Evolutionary conservation across 2,113 vertebrate genomes (phyloP), one percentile per base, ranked within the genome.

Genomic region (Agelaius phoeniceus): DNA sequence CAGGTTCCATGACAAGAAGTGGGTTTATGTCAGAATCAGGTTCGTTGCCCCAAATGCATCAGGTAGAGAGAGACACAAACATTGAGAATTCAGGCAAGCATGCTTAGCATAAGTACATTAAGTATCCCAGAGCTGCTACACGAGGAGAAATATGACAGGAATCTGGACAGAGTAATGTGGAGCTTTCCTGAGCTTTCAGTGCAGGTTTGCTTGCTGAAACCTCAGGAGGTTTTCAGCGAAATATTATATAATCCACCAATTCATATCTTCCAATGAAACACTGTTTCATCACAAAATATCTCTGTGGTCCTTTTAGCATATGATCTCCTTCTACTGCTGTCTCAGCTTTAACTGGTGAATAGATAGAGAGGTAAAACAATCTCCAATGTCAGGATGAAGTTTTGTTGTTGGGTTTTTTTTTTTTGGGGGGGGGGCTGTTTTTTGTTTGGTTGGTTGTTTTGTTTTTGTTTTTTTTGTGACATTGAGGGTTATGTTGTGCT

Each of bases 71-170:
- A 58, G 37, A 16, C 51, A 35, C 18, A 7, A 66, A 11, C 1
- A 4, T 3, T 67, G 46, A 69, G 62, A 87, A 91, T 35, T 24
- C 15, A 92, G 65, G 10, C n/a, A 85, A 85, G 7, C 1, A 1
- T 68, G 15, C 6, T 58, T 57, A 49, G 9, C 6, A 12, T 61
- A 43, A 44, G 6, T 1, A 4, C 44, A 11, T 61, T 33, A 39
- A 10, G 10, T 71, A 13, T 52, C 55, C 68, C 55, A 59, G 44
- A 74, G 43, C 22, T 63, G 20, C 54, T 86, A n/a, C 20, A 35
- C 0, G 0, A 33, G 10, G 8, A 89, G 13, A 27, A 77, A 49
- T 16, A 37, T 1, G 1, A 14, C 46, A 62, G n/a, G 18, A 90
- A 69, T 48, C 10, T 31, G n/a, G 26, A 49, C 39, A 92, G 49